Evolutionary conservation across 2,888 invertebrate species (phyloP).

Genomic region (Ischnura elegans): DNA sequence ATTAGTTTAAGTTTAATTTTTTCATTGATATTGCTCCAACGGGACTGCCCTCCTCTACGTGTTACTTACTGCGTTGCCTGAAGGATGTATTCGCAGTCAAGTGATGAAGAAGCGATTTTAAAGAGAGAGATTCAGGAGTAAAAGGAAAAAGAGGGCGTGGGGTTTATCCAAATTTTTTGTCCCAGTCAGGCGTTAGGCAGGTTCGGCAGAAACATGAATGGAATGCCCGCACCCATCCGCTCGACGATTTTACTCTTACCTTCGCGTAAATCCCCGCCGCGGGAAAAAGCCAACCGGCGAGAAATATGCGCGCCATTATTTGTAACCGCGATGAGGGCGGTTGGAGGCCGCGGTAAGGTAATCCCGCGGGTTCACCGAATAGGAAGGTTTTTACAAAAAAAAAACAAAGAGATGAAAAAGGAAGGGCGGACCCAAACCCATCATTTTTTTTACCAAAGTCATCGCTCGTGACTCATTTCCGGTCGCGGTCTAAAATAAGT

Average conservation of each 20-base stretch:
- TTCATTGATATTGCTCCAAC: too few species aligned
- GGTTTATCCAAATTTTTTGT: neutral
- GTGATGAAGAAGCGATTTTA: too few species aligned
- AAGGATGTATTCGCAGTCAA: too few species aligned
- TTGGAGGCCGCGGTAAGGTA: neutral
- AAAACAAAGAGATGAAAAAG: too few species aligned
- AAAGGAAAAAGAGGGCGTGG: neutral
- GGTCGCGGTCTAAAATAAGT: neutral
- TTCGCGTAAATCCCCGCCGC: neutral
- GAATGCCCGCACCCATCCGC: slow-evolving; percentile 54
- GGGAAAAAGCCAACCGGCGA: slow-evolving; percentile 48
- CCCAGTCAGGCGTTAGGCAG: slow-evolving; percentile 36
- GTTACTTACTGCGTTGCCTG: too few species aligned
- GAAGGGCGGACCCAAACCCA: neutral
- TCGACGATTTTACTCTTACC: neutral
- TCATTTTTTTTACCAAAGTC: neutral
- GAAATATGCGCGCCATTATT: slow-evolving; percentile 25
- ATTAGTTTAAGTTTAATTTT: too few species aligned
- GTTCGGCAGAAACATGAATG: slow-evolving; percentile 16
- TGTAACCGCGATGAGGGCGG: neutral
- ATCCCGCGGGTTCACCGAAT: neutral
- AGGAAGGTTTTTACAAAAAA: neutral
- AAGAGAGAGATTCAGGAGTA: neutral
- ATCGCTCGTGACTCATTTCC: slow-evolving; percentile 28
- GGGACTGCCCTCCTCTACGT: too few species aligned